Conservation (phyloP, 1,140 invertebrate species). For the Atta texana region DNA sequence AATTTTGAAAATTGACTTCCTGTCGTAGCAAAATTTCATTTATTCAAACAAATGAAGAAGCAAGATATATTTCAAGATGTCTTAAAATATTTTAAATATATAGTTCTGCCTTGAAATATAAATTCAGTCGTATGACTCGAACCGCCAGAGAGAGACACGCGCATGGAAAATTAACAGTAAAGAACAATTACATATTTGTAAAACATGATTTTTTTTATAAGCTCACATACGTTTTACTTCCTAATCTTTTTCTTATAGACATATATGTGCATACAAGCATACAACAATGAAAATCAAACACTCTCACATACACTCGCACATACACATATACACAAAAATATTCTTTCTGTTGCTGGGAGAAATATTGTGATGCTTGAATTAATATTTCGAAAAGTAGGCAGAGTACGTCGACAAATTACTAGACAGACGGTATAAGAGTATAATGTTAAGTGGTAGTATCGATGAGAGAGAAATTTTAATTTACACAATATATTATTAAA, state of each 20-base stretch:
- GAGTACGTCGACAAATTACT: conserved; percentile 40
- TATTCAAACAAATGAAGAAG: conserved; percentile 13
- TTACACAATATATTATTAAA: conserved; percentile 27
- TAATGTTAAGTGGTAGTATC: conserved; percentile 34
- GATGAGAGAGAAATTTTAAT: conserved; percentile 29
- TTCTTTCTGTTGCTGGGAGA: conserved; percentile 34
- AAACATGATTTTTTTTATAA: conserved; percentile 51
- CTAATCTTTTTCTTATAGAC: conserved; percentile 32
- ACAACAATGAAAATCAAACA: conserved; percentile 37
- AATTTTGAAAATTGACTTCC: conserved; percentile 2
- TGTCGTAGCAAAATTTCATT: not conserved
- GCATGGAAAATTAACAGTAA: conserved; percentile 57
- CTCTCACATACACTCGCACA: conserved; percentile 15
- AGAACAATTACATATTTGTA: conserved; percentile 54
- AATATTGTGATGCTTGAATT: conserved; percentile 54
- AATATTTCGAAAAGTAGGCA: conserved; percentile 53
- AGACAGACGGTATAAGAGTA: conserved; percentile 54
- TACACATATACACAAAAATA: conserved; percentile 59
- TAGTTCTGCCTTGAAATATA: too few relatives aligned
- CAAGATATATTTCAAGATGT: not conserved
- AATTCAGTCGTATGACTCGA: conserved; percentile 6
- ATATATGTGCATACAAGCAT: conserved; percentile 62
- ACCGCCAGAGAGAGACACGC: conserved; percentile 17
- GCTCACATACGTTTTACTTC: conserved; percentile 39
- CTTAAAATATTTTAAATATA: not conserved